Evolutionary conservation across 2,113 vertebrate genomes (phyloP).

Genomic region (Burhinus oedicnemus): DNA sequence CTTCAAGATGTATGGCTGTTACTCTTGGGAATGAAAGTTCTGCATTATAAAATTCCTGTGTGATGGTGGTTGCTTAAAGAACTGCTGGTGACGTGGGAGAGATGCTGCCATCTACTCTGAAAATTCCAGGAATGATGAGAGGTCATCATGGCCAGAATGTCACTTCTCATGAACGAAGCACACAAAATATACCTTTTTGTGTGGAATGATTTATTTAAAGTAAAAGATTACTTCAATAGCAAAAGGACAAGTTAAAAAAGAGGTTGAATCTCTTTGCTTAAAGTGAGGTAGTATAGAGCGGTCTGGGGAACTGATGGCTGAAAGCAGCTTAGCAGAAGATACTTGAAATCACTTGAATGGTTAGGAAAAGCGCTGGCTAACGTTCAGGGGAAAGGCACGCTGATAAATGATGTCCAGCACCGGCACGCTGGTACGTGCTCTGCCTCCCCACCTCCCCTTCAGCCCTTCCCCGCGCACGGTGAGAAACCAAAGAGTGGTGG

Average conservation of each 20-base stretch:
- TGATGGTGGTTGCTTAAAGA: neutral
- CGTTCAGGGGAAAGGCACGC: fast-evolving
- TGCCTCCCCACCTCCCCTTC: neutral
- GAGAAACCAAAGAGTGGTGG: fast-evolving
- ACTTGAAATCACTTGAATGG: fast-evolving
- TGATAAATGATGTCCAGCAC: fast-evolving
- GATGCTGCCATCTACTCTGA: neutral
- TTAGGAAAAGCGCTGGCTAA: fast-evolving
- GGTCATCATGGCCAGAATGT: neutral
- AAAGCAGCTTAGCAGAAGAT: neutral
- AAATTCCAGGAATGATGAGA: neutral
- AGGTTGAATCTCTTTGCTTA: neutral
- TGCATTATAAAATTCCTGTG: neutral
- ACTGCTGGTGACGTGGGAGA: neutral
- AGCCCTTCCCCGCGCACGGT: fast-evolving
- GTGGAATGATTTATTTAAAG: neutral
- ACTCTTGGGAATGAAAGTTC: neutral
- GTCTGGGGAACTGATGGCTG: neutral
- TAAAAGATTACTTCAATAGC: neutral
- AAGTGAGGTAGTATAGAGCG: neutral
- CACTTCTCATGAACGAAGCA: neutral
- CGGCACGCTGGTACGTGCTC: fast-evolving
- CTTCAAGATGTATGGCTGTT: neutral
- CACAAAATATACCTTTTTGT: neutral
- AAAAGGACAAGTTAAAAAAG: neutral